Base-by-base conservation (phyloP, 92 coral and sea anemone genomes). In the Siderastrea radians region DNA sequence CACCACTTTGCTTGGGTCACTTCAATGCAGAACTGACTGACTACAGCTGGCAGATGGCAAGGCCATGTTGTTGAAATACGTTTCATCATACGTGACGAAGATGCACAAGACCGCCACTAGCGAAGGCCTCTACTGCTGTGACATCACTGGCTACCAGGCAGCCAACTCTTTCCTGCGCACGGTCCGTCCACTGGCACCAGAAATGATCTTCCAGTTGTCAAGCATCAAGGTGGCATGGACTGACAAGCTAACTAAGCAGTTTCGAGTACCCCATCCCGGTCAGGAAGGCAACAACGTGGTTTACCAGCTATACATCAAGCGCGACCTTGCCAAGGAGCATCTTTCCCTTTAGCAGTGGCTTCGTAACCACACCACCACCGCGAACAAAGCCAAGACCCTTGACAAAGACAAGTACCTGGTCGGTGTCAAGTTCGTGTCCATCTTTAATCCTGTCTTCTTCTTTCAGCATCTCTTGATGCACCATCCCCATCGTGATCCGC, bases 21-120 rank as follows among this genome's bases (percentile, higher is more conserved):
- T 94, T 7, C 63, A 49, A 0, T 94, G 97, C 45, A 51, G 90
- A 0, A 89, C 85, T 86, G 97, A 94, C 26, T n/a, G n/a, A n/a
- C 76, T 94, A 0, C 91, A 94, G 46, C 4, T 46, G 19, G 68
- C 93, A 2, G 91, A 91, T 60, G 89, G 89, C 43, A 80, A 66
- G 26, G 80, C 69, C 1, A 89, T 92, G 93, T 6, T 86, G 1
- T 62, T 94, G 26, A 77, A 76, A 1, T 92, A 92, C 45, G 95
- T 89, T 0, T 44, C 90, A 1, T 82, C 93, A 0, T 92, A 89
- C 65, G 93, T 94, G 0, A 69, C 93, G 0, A 94, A 94, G 63
- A 86, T 75, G 80, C 86, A 88, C 4, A 93, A 88, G 43, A 85
- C 83, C 1, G 72, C 71, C 47, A 51, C 68, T 1, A 57, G 64